Evolutionary conservation across 2,113 vertebrate species (phyloP).

Genomic region (Apteryx mantelli): DNA sequence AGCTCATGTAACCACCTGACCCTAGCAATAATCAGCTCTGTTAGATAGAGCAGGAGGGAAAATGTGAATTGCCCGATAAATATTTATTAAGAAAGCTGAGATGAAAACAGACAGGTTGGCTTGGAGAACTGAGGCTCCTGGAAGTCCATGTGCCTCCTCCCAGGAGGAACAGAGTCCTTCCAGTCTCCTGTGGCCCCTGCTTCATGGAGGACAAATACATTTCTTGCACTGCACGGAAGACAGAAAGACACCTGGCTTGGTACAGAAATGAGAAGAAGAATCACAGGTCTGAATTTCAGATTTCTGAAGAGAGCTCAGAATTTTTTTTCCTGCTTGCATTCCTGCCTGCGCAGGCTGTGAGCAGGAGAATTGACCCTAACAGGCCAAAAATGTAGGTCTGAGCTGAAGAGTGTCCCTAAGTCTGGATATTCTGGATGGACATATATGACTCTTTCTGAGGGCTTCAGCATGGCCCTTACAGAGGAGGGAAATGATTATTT

Average conservation of each 20-base stretch:
- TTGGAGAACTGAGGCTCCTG: neutral
- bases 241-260: neutral
- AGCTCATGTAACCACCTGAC: slow-evolving; percentile 50
- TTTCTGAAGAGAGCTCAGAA: neutral
- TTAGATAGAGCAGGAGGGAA: slow-evolving; percentile 21
- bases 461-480: neutral
- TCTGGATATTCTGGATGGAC: neutral
- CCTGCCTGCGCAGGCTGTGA: neutral
- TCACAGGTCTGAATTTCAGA: neutral
- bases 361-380: neutral
- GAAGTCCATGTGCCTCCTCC: neutral
- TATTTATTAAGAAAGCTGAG: neutral
- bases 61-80: neutral
- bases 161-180: neutral
- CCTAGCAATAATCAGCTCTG: slow-evolving; percentile 39
- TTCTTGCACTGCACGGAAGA: neutral
- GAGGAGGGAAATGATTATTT: neutral
- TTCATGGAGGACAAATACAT: neutral
- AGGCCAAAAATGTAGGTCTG: neutral
- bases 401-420: neutral
- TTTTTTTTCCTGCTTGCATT: neutral
- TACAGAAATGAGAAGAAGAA: neutral
- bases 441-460: neutral
- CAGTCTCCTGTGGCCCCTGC: neutral
- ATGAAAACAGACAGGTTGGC: neutral